phyloP scores from a whole-genome alignment of 2,888 invertebrate genomes.

The Diabrotica balteata region DNA sequence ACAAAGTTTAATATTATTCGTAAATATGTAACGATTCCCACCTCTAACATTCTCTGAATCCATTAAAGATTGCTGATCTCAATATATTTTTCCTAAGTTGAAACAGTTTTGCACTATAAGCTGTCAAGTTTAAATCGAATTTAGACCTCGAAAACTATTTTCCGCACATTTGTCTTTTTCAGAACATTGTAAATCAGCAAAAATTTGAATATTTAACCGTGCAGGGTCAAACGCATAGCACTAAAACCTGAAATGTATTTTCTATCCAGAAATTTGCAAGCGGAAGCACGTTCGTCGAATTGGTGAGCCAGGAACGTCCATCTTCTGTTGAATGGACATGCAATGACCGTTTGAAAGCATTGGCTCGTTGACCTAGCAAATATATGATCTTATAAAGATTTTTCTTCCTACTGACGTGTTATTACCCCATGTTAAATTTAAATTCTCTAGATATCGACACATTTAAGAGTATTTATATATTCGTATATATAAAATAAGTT shows the following conservation, averaged over 20 bases:
- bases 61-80: background rate
- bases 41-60: no score
- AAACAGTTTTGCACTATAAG: background rate
- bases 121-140: slow-evolving; percentile 5
- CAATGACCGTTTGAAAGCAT: slow-evolving; percentile 1
- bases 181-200: slow-evolving; percentile 6
- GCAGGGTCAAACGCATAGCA: slow-evolving; percentile 12
- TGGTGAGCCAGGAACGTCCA: slow-evolving; percentile 8
- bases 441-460: no score
- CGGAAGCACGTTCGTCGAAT: slow-evolving; percentile 19
- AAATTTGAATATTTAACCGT: slow-evolving; percentile 22
- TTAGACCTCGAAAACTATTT: slow-evolving; percentile 5
- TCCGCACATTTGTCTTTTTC: slow-evolving; percentile 9
- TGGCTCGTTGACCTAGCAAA: background rate
- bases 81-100: slow-evolving; percentile 1
- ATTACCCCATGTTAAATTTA: no score
- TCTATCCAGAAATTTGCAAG: slow-evolving; percentile 16
- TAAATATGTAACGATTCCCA: no score
- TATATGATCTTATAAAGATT: no score
- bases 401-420: no score
- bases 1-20: no score
- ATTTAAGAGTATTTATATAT: no score
- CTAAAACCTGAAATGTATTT: slow-evolving; percentile 19
- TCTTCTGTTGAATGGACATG: slow-evolving; percentile 12
- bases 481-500: no score